These are phyloP conservation scores for Scylla paramamosain DNA, from an alignment of 1,140 invertebrate genomes.

Conservation along the genomic window DNA sequence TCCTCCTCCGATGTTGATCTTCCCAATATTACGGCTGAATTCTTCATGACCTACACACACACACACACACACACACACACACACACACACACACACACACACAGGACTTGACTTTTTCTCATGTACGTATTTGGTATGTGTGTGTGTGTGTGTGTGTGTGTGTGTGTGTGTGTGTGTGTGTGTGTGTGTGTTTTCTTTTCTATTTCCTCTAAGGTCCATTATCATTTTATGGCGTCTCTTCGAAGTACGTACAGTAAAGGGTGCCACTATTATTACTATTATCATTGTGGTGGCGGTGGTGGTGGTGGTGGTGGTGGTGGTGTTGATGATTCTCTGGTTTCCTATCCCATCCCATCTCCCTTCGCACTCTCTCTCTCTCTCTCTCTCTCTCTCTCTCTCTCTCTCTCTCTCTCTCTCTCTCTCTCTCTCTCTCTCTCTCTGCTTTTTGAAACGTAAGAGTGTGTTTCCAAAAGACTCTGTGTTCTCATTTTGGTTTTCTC, in stretches of 20 bases:
- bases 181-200: neutral
- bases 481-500: neutral
- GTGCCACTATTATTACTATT: neutral
- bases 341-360: no score
- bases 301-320: no score
- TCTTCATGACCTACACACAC: neutral
- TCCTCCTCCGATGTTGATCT: neutral
- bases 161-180: slow-evolving; percentile 20
- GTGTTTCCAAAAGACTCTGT: no score
- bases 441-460: no score
- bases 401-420: neutral
- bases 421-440: neutral
- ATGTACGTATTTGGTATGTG: neutral
- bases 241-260: neutral
- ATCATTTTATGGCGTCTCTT: neutral
- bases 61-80: slow-evolving; percentile 20
- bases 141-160: slow-evolving; percentile 20
- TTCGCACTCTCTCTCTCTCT: no score
- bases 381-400: no score
- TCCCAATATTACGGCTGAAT: slow-evolving; percentile 1
- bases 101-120: neutral
- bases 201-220: neutral
- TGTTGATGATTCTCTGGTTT: no score
- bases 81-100: neutral
- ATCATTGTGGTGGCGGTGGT: neutral